Percentiles rank a stretch among this genome's conserved stretches.
phyloP scores from a whole-genome alignment of 2,113 vertebrate genomes.

The Dermatemys mawii region DNA sequence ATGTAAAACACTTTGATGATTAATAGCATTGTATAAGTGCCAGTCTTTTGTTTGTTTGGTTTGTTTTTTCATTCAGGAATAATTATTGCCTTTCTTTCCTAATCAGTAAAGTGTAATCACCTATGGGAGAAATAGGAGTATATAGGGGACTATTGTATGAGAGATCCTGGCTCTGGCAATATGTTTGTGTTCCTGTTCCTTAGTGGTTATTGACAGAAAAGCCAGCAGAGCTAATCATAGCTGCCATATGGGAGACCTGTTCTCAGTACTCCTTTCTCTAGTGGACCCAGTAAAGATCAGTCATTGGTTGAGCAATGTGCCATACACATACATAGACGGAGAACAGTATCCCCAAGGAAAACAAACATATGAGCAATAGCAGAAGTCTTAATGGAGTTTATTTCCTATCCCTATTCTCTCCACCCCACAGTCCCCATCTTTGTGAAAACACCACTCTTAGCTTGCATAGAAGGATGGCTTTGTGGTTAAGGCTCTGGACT shows the following conservation, averaged over 20 bases:
- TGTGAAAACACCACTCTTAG: not conserved
- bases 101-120: constrained; percentile 35
- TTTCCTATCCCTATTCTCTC: not conserved
- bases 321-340: accelerated
- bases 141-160: not conserved
- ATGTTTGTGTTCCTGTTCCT: not conserved
- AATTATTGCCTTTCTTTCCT: constrained; percentile 47
- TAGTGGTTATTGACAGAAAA: not conserved
- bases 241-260: accelerated
- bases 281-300: not conserved
- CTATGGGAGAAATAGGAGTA: constrained; percentile 5
- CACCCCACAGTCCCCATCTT: not conserved
- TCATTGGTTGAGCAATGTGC: not conserved
- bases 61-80: constrained; percentile 16
- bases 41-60: not conserved
- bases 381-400: not conserved
- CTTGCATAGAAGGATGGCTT: not conserved
- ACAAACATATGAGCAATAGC: not conserved
- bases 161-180: not conserved
- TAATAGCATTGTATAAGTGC: constrained; percentile 32
- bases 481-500: not conserved
- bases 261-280: not conserved
- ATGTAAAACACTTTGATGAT: constrained; percentile 44
- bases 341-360: not conserved
- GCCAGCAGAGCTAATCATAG: accelerated